phyloP scores from a whole-genome alignment of 2,888 invertebrate genomes.

The Pemphredon lugubris region DNA sequence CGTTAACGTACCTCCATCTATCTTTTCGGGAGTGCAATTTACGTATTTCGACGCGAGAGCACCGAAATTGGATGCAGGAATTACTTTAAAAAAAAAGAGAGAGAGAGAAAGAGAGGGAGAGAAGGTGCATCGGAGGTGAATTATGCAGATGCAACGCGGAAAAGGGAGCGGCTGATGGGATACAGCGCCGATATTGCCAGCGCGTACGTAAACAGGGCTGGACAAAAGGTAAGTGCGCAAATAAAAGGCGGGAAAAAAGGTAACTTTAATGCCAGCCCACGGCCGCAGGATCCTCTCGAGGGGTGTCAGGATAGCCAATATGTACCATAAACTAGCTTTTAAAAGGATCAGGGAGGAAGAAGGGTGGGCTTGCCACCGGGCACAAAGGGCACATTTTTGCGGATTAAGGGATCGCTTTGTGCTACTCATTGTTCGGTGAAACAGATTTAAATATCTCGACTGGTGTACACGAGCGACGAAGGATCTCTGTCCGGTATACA shows the following conservation, averaged over 20 bases:
- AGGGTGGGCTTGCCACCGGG: constrained; percentile 9
- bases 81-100: no score
- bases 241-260: constrained; percentile 54
- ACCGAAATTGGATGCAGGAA: no score
- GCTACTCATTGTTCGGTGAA: constrained; percentile 53
- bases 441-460: constrained; percentile 53
- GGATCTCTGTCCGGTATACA: constrained; percentile 2
- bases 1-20: no score
- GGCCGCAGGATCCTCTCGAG: constrained; percentile 49
- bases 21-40: no score
- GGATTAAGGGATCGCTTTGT: constrained; percentile 68
- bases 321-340: constrained; percentile 72
- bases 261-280: constrained; percentile 56
- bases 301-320: constrained; percentile 42
- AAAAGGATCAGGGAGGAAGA: constrained; percentile 66
- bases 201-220: constrained; percentile 65
- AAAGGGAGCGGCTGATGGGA: constrained; percentile 45
- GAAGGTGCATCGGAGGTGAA: constrained; percentile 30
- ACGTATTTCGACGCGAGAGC: no score
- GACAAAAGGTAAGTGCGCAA: constrained; percentile 28
- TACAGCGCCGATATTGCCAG: constrained; percentile 44
- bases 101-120: no score
- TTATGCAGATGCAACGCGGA: constrained; percentile 64
- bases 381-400: constrained; percentile 71
- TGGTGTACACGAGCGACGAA: constrained; percentile 16